Conservation (phyloP, 2,113 vertebrate species). For the Myiopsitta monachus region DNA sequence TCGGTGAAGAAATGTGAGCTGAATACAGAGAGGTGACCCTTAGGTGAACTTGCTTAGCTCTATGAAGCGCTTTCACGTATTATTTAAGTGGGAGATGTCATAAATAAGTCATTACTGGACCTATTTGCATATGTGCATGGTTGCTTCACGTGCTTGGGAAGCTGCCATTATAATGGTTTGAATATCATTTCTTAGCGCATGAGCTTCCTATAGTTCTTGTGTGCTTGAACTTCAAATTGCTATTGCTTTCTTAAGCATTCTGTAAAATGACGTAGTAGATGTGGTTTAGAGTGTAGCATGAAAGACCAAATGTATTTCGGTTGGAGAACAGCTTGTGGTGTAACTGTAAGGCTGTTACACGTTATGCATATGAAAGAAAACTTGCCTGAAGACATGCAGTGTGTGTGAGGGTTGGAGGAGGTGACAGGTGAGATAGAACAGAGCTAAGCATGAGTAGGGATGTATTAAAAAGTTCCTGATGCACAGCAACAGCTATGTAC, state of each 20-base stretch:
- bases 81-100: not conserved
- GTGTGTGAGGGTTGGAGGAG: not conserved
- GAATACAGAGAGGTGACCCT: not conserved
- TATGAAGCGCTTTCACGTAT: not conserved
- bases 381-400: not conserved
- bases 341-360: not conserved
- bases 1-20: not conserved
- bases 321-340: not conserved
- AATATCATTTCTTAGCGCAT: not conserved
- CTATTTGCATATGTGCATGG: not conserved
- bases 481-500: not conserved
- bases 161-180: not conserved
- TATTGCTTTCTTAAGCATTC: not conserved
- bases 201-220: not conserved
- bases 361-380: not conserved
- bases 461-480: not conserved
- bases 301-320: not conserved
- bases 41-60: not conserved
- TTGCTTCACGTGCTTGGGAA: not conserved
- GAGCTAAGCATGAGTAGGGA: not conserved
- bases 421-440: not conserved
- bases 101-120: not conserved
- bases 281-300: not conserved
- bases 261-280: not conserved
- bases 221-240: not conserved